These are phyloP conservation scores for Noctua pronuba DNA, from an alignment of 2,888 invertebrate species.

Conservation along the genomic window DNA sequence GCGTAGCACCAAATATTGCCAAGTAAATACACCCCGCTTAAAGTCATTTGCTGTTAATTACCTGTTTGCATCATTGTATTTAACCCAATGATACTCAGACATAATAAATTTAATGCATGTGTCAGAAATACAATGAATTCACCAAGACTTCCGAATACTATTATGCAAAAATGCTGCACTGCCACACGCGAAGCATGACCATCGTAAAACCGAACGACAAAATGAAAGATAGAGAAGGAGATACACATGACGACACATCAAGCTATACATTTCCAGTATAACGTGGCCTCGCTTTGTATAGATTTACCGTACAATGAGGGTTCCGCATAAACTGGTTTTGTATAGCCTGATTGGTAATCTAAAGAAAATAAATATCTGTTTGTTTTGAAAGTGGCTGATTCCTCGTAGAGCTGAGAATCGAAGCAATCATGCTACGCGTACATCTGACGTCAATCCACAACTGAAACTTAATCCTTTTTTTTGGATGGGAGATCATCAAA, in stretches of 20 bases:
- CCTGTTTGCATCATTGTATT: background rate
- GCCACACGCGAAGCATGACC: background rate
- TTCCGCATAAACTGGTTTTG: too few relatives aligned
- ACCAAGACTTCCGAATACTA: background rate
- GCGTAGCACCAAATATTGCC: background rate
- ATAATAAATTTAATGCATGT: background rate
- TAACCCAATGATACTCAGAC: background rate
- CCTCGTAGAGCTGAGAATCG: background rate
- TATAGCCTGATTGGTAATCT: background rate
- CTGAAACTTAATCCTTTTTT: conserved; percentile 50
- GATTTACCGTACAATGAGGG: too few relatives aligned
- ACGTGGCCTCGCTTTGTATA: too few relatives aligned
- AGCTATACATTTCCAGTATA: too few relatives aligned
- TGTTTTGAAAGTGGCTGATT: background rate
- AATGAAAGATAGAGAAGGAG: background rate
- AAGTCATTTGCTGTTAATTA: background rate
- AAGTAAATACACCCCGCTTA: background rate
- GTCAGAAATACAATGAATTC: background rate
- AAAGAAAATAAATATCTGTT: background rate
- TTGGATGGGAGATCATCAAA: too few relatives aligned
- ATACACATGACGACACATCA: too few relatives aligned
- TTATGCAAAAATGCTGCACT: background rate
- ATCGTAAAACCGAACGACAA: background rate
- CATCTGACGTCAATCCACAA: background rate
- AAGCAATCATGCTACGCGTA: background rate